phyloP scores from a whole-genome alignment of 2,888 invertebrate species.

The Muschampia plurimacula region DNA sequence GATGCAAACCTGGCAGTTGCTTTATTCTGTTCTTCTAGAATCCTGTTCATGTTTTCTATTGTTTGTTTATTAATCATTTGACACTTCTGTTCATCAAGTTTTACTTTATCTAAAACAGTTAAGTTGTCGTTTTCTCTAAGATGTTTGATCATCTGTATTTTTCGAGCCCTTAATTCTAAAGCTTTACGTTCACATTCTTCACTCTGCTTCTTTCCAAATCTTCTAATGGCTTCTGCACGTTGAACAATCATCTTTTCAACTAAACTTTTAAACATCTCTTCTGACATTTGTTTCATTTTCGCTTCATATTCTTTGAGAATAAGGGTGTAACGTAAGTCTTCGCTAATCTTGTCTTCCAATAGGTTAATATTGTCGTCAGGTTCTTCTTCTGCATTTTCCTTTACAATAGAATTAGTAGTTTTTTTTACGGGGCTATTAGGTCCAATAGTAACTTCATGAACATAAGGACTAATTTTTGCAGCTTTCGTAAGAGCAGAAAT shows the following conservation, averaged over 20 bases:
- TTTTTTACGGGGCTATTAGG: slow-evolving; percentile 62
- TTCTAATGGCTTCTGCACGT: slow-evolving; percentile 63
- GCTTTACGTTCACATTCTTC: slow-evolving; percentile 69
- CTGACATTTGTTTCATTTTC: slow-evolving; percentile 62
- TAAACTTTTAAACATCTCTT: slow-evolving; percentile 63
- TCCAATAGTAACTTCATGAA: slow-evolving; percentile 84
- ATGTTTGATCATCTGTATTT: slow-evolving; percentile 72
- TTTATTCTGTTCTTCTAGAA: slow-evolving; percentile 81
- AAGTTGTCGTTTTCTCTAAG: slow-evolving; percentile 83
- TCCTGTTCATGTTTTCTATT: slow-evolving; percentile 78
- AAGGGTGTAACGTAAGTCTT: slow-evolving; percentile 67
- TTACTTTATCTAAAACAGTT: slow-evolving; percentile 69
- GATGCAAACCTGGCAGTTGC: slow-evolving; percentile 79
- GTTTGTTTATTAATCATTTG: slow-evolving; percentile 71
- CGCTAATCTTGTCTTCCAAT: slow-evolving; percentile 66
- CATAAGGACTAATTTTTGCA: slow-evolving; percentile 77
- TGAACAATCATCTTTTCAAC: slow-evolving; percentile 70
- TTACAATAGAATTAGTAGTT: slow-evolving; percentile 39
- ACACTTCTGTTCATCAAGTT: slow-evolving; percentile 81
- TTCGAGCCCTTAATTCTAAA: slow-evolving; percentile 71
- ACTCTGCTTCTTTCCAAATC: slow-evolving; percentile 66
- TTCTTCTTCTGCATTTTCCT: slow-evolving; percentile 48
- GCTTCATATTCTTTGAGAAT: slow-evolving; percentile 69
- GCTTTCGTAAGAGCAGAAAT: slow-evolving; percentile 87
- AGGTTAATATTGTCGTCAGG: slow-evolving; percentile 57